These are phyloP conservation scores for Acronicta alni DNA, from an alignment of 2,888 invertebrate genomes.

Conservation along the genomic window DNA sequence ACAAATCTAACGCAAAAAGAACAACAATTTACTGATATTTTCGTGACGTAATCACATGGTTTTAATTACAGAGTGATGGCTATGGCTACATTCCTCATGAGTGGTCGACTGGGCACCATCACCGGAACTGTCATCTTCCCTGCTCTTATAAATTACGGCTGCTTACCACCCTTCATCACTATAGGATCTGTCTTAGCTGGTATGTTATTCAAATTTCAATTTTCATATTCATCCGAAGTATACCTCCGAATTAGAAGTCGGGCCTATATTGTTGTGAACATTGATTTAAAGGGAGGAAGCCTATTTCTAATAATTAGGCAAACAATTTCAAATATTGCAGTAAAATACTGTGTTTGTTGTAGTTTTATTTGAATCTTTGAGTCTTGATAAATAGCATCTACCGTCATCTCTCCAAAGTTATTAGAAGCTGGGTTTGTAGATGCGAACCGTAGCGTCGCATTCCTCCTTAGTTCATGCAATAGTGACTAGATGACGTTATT, in stretches of 20 bases:
- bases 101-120: constrained; percentile 92
- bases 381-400: neutral
- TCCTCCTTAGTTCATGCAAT: neutral
- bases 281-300: neutral
- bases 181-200: constrained; percentile 90
- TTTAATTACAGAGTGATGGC: constrained; percentile 91
- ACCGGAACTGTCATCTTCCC: constrained; percentile 93
- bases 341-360: too few relatives aligned
- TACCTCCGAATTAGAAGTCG: too few relatives aligned
- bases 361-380: too few relatives aligned
- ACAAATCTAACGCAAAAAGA: too few relatives aligned
- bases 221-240: too few relatives aligned
- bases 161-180: constrained; percentile 92
- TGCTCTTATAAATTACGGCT: constrained; percentile 91
- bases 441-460: neutral
- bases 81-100: constrained; percentile 92
- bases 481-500: constrained; percentile 45
- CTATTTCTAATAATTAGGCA: too few relatives aligned
- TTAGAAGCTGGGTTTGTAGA: constrained; percentile 3
- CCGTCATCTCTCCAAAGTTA: constrained; percentile 14
- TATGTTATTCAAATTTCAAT: constrained; percentile 77
- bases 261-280: too few relatives aligned
- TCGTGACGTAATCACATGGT: too few relatives aligned
- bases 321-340: too few relatives aligned
- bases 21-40: too few relatives aligned